A percentile compares a stretch with the other conserved stretches of the same genome.
These are phyloP conservation scores for Automeris io DNA, from an alignment of 2,888 invertebrate genomes.

Conservation along the genomic window DNA sequence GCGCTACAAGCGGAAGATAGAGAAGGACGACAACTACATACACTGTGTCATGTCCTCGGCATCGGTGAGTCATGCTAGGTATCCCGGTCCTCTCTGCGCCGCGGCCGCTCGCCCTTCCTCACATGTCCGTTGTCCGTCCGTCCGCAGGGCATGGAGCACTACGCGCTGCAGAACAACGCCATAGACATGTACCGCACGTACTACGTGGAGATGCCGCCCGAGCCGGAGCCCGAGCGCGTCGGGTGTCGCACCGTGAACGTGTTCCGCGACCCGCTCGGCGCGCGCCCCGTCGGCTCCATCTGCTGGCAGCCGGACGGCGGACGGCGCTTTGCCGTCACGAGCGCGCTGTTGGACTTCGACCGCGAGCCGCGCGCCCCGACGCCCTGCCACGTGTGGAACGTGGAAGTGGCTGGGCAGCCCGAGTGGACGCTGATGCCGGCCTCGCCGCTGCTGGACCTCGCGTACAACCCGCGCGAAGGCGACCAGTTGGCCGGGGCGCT, in stretches of 20 bases:
- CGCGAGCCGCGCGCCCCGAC: conserved; percentile 49
- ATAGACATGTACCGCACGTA: conserved; percentile 94
- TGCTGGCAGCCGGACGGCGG: conserved; percentile 93
- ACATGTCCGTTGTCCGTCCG: not conserved
- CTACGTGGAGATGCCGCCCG: conserved; percentile 83
- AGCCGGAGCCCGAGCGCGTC: conserved; percentile 79
- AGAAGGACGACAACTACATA: conserved; percentile 87
- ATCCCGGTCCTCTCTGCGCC: too few relatives aligned
- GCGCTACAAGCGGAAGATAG: conserved; percentile 86
- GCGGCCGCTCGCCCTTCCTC: too few relatives aligned
- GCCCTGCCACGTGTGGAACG: conserved; percentile 87
- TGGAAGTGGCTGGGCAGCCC: conserved; percentile 90
- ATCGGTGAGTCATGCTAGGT: conserved; percentile 34
- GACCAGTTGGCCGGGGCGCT: conserved; percentile 81
- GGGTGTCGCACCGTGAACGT: conserved; percentile 88
- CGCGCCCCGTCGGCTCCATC: conserved; percentile 82
- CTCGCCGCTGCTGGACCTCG: conserved; percentile 85
- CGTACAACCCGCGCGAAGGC: conserved; percentile 89
- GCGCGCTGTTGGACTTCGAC: conserved; percentile 87
- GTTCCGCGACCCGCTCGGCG: conserved; percentile 81
- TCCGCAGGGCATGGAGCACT: conserved; percentile 86
- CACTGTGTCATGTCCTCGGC: conserved; percentile 77
- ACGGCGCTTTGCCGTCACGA: conserved; percentile 86
- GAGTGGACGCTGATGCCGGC: conserved; percentile 81
- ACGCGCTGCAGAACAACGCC: conserved; percentile 92